These are phyloP conservation scores for Channa argus DNA, from an alignment of 2,113 vertebrate species.

Conservation along the genomic window DNA sequence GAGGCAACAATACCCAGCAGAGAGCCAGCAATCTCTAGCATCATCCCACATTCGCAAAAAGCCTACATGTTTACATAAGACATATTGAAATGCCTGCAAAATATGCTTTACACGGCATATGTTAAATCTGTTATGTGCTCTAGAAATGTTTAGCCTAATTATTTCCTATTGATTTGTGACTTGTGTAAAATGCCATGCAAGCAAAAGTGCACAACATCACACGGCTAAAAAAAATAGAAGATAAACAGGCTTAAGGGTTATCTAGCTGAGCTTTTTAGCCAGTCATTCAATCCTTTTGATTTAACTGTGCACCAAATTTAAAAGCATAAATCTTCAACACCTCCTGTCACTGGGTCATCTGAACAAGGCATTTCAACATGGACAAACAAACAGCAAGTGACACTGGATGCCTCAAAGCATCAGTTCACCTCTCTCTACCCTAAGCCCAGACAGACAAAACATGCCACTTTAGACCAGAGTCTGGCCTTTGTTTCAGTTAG, in stretches of 20 bases:
- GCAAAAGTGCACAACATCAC: neutral
- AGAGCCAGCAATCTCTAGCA: slow-evolving; percentile 29
- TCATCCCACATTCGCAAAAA: neutral
- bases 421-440: slow-evolving; percentile 61
- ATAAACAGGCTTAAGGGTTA: neutral
- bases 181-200: neutral
- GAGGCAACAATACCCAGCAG: slow-evolving; percentile 56
- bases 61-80: neutral
- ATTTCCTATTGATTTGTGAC: slow-evolving; percentile 1
- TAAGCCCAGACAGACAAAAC: slow-evolving; percentile 60
- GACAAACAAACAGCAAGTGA: slow-evolving; percentile 64
- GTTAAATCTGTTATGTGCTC: slow-evolving; percentile 30
- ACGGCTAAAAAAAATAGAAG: neutral
- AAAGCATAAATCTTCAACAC: slow-evolving; percentile 23
- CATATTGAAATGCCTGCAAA: neutral
- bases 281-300: neutral
- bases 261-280: neutral
- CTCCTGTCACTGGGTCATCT: slow-evolving; percentile 12
- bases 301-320: slow-evolving; percentile 14
- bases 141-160: slow-evolving; percentile 50
- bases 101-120: neutral
- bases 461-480: slow-evolving; percentile 39
- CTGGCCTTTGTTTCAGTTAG: slow-evolving; percentile 44
- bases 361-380: slow-evolving; percentile 44
- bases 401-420: slow-evolving; percentile 52